Conservation (phyloP, 1,140 invertebrate species). For the Psilanteris sp. region DNA sequence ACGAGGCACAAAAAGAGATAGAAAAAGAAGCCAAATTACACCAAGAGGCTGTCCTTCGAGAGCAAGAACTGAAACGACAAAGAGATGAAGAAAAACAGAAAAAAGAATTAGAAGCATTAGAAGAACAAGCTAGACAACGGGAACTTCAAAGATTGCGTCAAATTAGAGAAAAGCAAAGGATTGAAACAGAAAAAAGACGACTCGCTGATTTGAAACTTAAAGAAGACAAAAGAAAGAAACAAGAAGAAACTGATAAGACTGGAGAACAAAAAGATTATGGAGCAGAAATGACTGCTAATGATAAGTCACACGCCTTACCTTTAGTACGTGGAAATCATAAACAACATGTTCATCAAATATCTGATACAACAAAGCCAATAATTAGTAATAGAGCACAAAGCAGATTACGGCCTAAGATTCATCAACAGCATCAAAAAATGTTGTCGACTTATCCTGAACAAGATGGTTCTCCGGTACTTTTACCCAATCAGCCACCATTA, state of each 20-base stretch:
- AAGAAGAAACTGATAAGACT: slow-evolving; percentile 52
- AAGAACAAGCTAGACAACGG: slow-evolving; percentile 69
- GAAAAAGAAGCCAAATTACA: slow-evolving; percentile 72
- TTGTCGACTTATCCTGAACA: slow-evolving; percentile 77
- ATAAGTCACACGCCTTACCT: slow-evolving; percentile 59
- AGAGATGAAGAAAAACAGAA: slow-evolving; percentile 71
- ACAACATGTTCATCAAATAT: slow-evolving; percentile 57
- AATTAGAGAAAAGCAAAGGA: slow-evolving; percentile 68
- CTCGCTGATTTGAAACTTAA: slow-evolving; percentile 61
- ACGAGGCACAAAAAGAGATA: slow-evolving; percentile 71
- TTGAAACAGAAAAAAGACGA: slow-evolving; percentile 66
- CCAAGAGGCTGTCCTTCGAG: slow-evolving; percentile 66
- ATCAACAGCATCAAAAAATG: slow-evolving; percentile 67
- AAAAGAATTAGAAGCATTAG: slow-evolving; percentile 72
- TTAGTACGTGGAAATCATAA: slow-evolving; percentile 59
- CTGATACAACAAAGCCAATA: slow-evolving; percentile 48
- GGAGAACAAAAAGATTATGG: slow-evolving; percentile 17
- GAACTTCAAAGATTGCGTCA: slow-evolving; percentile 73
- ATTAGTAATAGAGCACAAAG: slow-evolving; percentile 53
- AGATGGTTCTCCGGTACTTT: slow-evolving; percentile 60
- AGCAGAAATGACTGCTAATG: slow-evolving; percentile 24
- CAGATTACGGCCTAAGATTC: slow-evolving; percentile 32
- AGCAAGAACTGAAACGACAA: slow-evolving; percentile 72
- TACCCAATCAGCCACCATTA: slow-evolving; percentile 88
- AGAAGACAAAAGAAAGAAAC: slow-evolving; percentile 65